Evolutionary conservation across 2,888 invertebrate species (phyloP), one percentile per base, ranked within the genome.

Genomic region (Drosophila picticornis): DNA sequence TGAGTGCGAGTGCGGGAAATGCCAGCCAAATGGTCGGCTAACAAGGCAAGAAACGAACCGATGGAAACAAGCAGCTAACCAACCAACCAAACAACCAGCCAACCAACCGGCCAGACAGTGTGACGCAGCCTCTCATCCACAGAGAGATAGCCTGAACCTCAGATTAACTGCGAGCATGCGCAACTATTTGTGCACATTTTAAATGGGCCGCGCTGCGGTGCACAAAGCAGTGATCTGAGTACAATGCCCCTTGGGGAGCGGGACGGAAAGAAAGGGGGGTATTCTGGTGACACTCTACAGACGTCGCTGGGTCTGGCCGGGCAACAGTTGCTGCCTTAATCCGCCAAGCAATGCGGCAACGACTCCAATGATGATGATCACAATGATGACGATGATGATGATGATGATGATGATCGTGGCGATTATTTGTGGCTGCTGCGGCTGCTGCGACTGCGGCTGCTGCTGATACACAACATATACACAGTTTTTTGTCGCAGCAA

Each of bases 101-200:
- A 53, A 48, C 63, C 62, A 60, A 57, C 72, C 67, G 36, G 76
- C 80, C 88, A 90, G 90, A 88, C 88, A 87, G 91, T 82, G 79
- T 91, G 91, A 84, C 90, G 90, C 88, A 88, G 86, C 65, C 36
- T 66, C 56, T 38, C 66, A 75, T 55, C 46, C 79, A 57, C 77
- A 60, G 53, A 51, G 38, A 56, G 48, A 64, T 50, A 59, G 63
- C 55, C 53, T 59, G 73, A 52, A 56, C 56, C 53, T 61, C 72
- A 88, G 91, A 91, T 91, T 88, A 91, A 83, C 90, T 90, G 82
- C 81, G 84, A 88, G 82, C 83, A 87, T 90, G 82, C 89, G 77
- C 81, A 83, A 90, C 83, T 90, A 90, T 90, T 91, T 90, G 84
- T 77, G 86, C 88, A 90, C 91, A 91, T 91, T 91, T 91, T 81